These are phyloP conservation scores for Temnothorax unifasciatus DNA, from an alignment of 2,888 invertebrate genomes.

Conservation along the genomic window DNA sequence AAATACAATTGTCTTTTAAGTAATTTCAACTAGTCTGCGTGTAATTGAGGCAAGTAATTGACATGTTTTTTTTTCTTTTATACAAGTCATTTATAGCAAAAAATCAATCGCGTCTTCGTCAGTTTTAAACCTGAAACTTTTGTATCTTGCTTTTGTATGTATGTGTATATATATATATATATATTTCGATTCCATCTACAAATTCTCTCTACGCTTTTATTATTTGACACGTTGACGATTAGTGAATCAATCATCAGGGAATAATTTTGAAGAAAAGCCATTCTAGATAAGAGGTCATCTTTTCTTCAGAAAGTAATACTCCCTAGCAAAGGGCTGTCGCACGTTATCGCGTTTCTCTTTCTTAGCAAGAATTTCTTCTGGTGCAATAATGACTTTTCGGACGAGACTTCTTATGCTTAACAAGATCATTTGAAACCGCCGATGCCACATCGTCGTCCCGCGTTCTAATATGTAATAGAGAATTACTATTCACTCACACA, in stretches of 20 bases:
- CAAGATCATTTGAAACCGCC: not conserved
- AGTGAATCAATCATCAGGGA: not conserved
- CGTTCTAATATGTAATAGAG: constrained; percentile 41
- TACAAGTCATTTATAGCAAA: not conserved
- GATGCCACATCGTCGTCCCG: constrained; percentile 32
- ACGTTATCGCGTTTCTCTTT: not conserved
- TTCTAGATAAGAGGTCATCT: not conserved
- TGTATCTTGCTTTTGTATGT: not conserved
- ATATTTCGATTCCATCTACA: not conserved
- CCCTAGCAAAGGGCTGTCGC: not conserved
- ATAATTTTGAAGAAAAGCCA: not conserved
- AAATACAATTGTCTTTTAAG: not conserved
- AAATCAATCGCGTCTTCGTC: not conserved
- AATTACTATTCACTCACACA: not conserved
- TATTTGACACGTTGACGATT: not conserved
- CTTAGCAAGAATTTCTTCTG: constrained; percentile 35
- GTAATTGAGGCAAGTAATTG: not conserved
- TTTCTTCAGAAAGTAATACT: not conserved
- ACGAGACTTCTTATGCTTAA: not conserved
- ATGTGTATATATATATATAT: not conserved
- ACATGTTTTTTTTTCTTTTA: not conserved
- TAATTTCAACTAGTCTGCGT: not conserved
- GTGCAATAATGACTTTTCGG: constrained; percentile 12
- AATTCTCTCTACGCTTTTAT: not conserved
- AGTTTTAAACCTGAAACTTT: not conserved